A percentile compares a stretch with the other conserved stretches of the same genome.
phyloP scores from a whole-genome alignment of 2,888 invertebrate genomes.

The Phortica okadai region DNA sequence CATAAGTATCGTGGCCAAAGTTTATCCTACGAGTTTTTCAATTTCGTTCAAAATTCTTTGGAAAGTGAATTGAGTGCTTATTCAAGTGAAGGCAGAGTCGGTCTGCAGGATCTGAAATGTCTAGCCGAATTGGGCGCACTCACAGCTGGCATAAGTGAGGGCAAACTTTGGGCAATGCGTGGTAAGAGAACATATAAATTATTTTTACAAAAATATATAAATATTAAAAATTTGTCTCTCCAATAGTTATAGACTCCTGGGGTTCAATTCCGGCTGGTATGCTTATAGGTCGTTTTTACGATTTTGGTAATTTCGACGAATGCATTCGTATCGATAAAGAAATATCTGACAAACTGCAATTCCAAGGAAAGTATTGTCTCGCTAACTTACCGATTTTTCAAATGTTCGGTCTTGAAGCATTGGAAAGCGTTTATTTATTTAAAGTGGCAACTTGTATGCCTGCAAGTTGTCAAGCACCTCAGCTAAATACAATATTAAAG shows the following conservation, averaged over 20 bases:
- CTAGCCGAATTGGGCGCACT: slow-evolving; percentile 1
- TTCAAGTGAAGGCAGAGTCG: not conserved
- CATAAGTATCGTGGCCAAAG: not conserved
- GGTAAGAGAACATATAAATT: not conserved
- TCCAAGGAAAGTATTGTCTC: slow-evolving; percentile 9
- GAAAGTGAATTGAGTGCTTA: too few relatives aligned
- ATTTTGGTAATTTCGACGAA: slow-evolving; percentile 14
- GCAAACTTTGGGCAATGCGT: slow-evolving; percentile 21
- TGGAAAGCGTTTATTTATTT: not conserved
- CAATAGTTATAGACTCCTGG: not conserved
- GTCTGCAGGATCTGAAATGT: not conserved
- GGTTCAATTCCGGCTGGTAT: not conserved
- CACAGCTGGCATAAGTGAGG: not conserved
- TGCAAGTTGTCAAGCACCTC: slow-evolving; percentile 16
- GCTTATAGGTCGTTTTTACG: not conserved
- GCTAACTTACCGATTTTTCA: not conserved
- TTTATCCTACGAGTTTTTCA: not conserved
- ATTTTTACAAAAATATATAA: not conserved
- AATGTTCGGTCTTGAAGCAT: not conserved
- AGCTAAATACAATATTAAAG: not conserved
- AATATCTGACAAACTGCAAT: not conserved
- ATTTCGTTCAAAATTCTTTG: not conserved
- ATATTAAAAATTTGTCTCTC: not conserved
- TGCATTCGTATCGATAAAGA: not conserved
- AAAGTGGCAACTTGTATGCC: slow-evolving; percentile 3